phyloP scores from a whole-genome alignment of 2,113 vertebrate genomes.

The Strigops habroptila region DNA sequence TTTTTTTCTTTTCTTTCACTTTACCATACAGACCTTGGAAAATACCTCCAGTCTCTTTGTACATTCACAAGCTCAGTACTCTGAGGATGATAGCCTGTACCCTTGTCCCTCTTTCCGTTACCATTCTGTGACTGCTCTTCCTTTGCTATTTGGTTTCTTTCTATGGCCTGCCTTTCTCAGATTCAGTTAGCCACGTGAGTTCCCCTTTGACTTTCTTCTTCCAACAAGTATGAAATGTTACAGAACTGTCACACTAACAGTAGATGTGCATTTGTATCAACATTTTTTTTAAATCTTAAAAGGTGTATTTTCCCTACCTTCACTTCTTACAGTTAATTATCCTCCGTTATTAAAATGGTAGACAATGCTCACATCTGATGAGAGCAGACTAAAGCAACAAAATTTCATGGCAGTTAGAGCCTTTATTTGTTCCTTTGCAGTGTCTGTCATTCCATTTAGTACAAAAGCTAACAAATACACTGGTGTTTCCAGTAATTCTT shows the following conservation, averaged over 20 bases:
- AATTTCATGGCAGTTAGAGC: background rate
- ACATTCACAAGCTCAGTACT: background rate
- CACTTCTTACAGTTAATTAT: background rate
- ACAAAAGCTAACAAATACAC: background rate
- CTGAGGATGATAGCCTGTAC: background rate
- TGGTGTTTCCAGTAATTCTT: background rate
- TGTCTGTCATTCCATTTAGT: background rate
- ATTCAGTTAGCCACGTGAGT: background rate
- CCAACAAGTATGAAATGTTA: background rate
- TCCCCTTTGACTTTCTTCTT: conserved; percentile 14
- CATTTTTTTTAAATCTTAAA: background rate
- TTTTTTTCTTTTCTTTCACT: background rate
- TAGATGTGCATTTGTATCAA: background rate
- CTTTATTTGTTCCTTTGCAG: background rate
- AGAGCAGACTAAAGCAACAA: background rate
- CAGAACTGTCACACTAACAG: background rate
- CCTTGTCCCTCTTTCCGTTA: background rate
- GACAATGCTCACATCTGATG: background rate
- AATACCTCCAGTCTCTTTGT: background rate
- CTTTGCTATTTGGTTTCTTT: background rate
- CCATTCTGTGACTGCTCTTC: background rate
- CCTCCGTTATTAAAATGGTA: background rate
- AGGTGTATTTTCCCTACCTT: background rate
- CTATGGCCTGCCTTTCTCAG: background rate
- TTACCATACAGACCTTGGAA: background rate